A percentile compares a stretch with the other conserved stretches of the same genome.
phyloP scores from a whole-genome alignment of 2,888 invertebrate genomes.

The Baccha elongata region DNA sequence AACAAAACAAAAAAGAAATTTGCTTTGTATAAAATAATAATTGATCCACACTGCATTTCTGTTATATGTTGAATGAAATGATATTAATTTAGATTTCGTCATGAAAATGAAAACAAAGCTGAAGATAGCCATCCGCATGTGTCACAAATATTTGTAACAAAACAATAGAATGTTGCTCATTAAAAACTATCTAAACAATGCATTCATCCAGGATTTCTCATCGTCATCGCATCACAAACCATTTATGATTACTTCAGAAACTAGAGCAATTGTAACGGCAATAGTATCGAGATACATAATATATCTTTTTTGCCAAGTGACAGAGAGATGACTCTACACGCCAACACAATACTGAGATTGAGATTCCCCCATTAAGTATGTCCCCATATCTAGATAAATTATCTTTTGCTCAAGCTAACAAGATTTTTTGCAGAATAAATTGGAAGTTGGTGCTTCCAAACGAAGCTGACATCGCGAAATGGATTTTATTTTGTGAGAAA shows the following conservation, averaged over 20 bases:
- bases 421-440: conserved; percentile 15
- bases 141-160: conserved; percentile 25
- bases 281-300: conserved; percentile 7
- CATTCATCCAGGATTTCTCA: conserved; percentile 29
- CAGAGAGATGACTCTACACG: conserved; percentile 2
- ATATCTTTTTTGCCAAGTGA: conserved; percentile 31
- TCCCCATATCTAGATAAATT: background rate
- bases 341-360: background rate
- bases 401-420: conserved; percentile 4
- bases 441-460: conserved; percentile 1
- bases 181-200: conserved; percentile 40
- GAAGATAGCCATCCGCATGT: conserved; percentile 23
- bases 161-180: conserved; percentile 53
- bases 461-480: background rate
- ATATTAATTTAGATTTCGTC: conserved; percentile 36
- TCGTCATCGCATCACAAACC: background rate
- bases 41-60: conserved; percentile 16
- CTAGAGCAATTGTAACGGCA: conserved; percentile 53
- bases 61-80: background rate
- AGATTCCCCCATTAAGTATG: too few species aligned
- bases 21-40: background rate
- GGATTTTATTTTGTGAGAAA: conserved; percentile 50
- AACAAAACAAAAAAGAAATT: conserved; percentile 38
- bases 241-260: conserved; percentile 59
- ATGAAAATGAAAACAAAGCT: conserved; percentile 21